Percentiles rank a stretch among this genome's conserved stretches.
phyloP scores from a whole-genome alignment of 1,140 invertebrate species.

The Drosophila jambulina region DNA sequence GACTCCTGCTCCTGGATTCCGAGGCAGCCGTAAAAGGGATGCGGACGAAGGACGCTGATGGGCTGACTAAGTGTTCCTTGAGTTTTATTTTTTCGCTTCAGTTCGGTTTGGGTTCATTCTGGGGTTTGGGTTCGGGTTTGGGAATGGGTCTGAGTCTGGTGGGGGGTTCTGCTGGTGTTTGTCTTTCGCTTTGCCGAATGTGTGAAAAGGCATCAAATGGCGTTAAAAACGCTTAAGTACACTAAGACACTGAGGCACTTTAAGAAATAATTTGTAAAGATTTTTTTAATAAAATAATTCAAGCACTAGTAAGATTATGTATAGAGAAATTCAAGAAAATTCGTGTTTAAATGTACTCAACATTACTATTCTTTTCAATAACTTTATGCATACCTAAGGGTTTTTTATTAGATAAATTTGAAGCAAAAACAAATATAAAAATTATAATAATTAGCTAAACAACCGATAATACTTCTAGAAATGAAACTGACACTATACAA shows the following conservation, averaged over 20 bases:
- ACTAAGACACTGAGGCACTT: conserved; percentile 38
- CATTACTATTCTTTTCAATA: no score
- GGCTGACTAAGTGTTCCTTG: conserved; percentile 76
- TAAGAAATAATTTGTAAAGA: background rate
- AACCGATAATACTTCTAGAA: no score
- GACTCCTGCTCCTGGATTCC: conserved; percentile 25
- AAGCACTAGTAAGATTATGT: no score
- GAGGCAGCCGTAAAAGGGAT: conserved; percentile 32
- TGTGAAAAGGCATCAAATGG: conserved; percentile 83
- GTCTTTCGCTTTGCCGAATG: conserved; percentile 70
- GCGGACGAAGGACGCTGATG: conserved; percentile 26
- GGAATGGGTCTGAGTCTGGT: background rate
- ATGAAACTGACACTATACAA: no score
- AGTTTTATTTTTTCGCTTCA: conserved; percentile 56
- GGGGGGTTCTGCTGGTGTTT: conserved; percentile 47
- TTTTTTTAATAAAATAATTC: background rate
- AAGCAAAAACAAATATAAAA: no score
- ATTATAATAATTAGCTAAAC: no score
- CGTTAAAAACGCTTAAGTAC: conserved; percentile 82
- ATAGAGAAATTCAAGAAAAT: no score
- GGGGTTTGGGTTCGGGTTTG: background rate
- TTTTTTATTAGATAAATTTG: no score
- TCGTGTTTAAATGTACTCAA: no score
- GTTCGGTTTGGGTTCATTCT: conserved; percentile 19
- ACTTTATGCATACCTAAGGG: no score